Evolutionary conservation across 2,888 invertebrate species (phyloP).

Genomic region (Schrankia costaestrigalis): DNA sequence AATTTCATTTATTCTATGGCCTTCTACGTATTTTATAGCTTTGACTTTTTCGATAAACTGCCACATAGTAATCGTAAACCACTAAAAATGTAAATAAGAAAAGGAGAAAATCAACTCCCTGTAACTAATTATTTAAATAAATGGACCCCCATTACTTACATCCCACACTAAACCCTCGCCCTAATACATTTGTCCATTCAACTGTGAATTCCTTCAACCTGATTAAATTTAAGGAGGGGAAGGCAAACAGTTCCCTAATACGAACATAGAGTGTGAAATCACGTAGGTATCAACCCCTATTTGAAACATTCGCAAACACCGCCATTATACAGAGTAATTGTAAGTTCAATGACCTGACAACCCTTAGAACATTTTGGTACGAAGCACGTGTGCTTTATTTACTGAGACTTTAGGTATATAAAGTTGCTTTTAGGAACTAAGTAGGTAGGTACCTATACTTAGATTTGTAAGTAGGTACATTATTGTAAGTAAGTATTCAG

Average conservation of each 20-base stretch:
- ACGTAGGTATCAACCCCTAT: conserved; percentile 40
- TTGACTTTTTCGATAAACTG: too few relatives aligned
- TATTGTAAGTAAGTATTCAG: too few relatives aligned
- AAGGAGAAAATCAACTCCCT: conserved; percentile 1
- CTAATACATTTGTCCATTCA: conserved; percentile 23
- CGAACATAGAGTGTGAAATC: conserved; percentile 41
- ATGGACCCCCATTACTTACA: conserved; percentile 34
- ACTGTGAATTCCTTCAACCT: conserved; percentile 22
- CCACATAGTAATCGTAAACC: too few relatives aligned
- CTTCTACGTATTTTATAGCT: too few relatives aligned
- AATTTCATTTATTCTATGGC: too few relatives aligned
- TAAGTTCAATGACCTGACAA: conserved; percentile 19
- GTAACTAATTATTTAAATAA: conserved; percentile 55
- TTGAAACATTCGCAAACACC: conserved; percentile 9
- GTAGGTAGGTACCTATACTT: too few relatives aligned
- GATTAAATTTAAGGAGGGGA: conserved; percentile 32
- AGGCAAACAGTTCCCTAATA: conserved; percentile 36
- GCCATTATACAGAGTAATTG: conserved; percentile 4
- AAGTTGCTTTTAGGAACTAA: too few relatives aligned
- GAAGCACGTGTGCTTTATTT: too few relatives aligned
- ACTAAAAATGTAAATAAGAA: too few relatives aligned
- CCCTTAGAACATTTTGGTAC: too few relatives aligned
- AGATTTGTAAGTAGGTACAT: too few relatives aligned
- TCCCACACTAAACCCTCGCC: conserved; percentile 31
- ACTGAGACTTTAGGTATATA: too few relatives aligned